Percentiles rank a stretch among this genome's conserved stretches.
Conservation (phyloP, 1,140 invertebrate species). For the Neelides sp. region DNA sequence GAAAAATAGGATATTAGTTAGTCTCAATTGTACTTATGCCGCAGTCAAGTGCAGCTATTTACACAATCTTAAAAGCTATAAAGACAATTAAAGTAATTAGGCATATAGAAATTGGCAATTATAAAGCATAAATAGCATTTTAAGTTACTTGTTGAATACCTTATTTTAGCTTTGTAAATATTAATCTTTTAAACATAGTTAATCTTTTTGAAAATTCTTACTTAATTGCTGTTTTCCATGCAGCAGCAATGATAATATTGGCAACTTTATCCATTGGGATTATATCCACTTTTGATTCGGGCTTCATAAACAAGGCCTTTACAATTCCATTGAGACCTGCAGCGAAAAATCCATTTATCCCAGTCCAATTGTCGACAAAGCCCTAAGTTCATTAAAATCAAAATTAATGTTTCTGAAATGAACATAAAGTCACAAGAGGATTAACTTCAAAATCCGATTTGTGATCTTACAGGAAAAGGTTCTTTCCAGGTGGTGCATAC, state of each 20-base stretch:
- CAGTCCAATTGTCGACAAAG: constrained; percentile 93
- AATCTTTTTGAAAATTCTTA: background rate
- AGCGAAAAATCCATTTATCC: constrained; percentile 62
- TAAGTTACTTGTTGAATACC: constrained; percentile 31
- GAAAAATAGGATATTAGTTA: too few relatives aligned
- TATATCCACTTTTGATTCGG: constrained; percentile 53
- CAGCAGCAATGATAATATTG: constrained; percentile 60
- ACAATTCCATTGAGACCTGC: constrained; percentile 70
- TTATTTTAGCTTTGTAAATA: too few relatives aligned
- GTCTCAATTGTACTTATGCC: too few relatives aligned
- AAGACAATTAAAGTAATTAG: background rate
- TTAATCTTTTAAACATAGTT: constrained; percentile 32
- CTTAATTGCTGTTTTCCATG: constrained; percentile 51
- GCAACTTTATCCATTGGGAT: constrained; percentile 75
- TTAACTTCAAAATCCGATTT: constrained; percentile 85
- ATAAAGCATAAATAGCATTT: constrained; percentile 1
- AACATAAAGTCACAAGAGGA: constrained; percentile 69
- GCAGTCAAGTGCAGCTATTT: too few relatives aligned
- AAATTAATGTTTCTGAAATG: constrained; percentile 58
- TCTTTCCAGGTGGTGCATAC: constrained; percentile 57
- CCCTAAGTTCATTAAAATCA: constrained; percentile 90
- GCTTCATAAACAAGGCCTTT: constrained; percentile 51
- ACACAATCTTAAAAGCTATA: background rate
- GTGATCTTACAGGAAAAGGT: constrained; percentile 67
- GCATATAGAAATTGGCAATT: too few relatives aligned